These are phyloP conservation scores for Microcebus lehilahytsara DNA, from an alignment of 2,113 vertebrate species.

Conservation along the genomic window DNA sequence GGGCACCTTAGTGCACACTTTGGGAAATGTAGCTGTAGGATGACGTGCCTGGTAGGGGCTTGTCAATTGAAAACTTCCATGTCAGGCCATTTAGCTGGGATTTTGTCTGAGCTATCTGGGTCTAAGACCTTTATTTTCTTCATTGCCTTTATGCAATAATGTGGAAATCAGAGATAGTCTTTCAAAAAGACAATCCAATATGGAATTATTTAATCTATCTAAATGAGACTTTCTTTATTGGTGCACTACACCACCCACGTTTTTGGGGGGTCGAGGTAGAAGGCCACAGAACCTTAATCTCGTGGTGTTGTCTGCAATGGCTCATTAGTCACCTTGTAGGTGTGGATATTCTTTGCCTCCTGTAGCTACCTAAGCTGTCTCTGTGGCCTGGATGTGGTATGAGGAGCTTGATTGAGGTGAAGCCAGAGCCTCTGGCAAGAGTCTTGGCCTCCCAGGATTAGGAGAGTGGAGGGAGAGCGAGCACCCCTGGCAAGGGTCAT, in stretches of 20 bases:
- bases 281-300: neutral
- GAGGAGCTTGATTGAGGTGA: neutral
- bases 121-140: neutral
- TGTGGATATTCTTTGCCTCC: neutral
- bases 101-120: neutral
- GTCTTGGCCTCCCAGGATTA: neutral
- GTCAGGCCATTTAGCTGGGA: neutral
- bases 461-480: neutral
- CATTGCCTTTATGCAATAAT: neutral
- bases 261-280: neutral
- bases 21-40: neutral
- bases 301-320: neutral
- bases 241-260: neutral
- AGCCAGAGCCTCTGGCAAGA: neutral
- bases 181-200: neutral
- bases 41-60: neutral
- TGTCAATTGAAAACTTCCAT: neutral
- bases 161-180: neutral
- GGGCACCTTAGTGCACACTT: neutral
- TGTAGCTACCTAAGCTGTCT: neutral
- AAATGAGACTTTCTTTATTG: neutral
- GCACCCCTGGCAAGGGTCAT: neutral
- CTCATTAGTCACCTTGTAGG: neutral
- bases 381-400: neutral
- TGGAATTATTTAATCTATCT: neutral